Base-by-base conservation (phyloP, 2,113 vertebrate genomes). In the Silurus glanis region DNA sequence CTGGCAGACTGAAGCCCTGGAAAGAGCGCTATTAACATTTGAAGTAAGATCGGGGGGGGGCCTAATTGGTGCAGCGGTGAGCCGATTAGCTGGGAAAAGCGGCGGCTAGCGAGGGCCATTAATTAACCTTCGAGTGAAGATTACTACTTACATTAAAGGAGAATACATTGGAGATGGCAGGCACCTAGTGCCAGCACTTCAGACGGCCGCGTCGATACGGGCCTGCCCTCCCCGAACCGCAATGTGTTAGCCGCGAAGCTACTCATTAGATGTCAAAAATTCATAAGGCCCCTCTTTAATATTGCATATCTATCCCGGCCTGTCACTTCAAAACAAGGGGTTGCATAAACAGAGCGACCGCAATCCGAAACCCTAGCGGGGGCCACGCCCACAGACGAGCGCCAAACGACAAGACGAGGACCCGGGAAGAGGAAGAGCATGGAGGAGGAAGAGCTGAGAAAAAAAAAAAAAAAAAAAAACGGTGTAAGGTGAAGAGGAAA, bases 261-360 rank as follows among this genome's bases (percentile, higher is more conserved):
- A 96, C 97, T 99, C 99, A 99, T 99, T 99, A 98, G 97, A 96
- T 98, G 97, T 99, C 97, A 99, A 98, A 99, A 98, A 99, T 98
- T 98, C 97, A 98, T 97, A 98, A 98, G 97, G 91, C 90, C 95
- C 93, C 97, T 99, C 96, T 99, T 99, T 99, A 99, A 98, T 99
- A 99, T 99, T 99, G 97, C 97, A 99, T 98, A 97, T 94, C 95
- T 97, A 96, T 98, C 97, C 96, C 93, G 93, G 89, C 97, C 96
- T 97, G 96, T 97, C 97, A 97, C 97, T 97, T 97, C 96, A 97
- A 97, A 97, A 97, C 96, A 97, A 97, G 96, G 94, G 94, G 93
- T 95, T 96, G 96, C 96, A 98, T 96, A 98, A 97, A 97, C 96
- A 98, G 96, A 95, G 96, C 95, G 92, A 95, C 95, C 91, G 94